phyloP scores from a whole-genome alignment of 1,140 invertebrate genomes.

The Microplitis demolitor region DNA sequence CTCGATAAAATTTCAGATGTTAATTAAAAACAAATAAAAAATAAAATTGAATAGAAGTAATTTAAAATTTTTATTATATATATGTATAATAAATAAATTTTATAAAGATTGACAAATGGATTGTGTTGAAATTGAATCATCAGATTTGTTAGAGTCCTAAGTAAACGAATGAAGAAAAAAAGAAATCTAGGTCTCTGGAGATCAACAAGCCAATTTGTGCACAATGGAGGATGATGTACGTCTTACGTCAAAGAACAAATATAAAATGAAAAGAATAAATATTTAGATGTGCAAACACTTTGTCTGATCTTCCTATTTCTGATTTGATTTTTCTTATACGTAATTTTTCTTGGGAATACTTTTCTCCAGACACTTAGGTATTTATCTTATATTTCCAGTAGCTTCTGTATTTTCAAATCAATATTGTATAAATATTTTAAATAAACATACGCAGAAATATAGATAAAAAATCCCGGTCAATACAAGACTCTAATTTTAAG shows the following conservation, averaged over 20 bases:
- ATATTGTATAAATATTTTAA: background rate
- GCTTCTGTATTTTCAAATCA: too few relatives aligned
- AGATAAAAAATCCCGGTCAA: background rate
- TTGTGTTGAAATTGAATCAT: conserved; percentile 33
- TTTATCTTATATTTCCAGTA: too few relatives aligned
- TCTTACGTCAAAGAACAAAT: conserved; percentile 34
- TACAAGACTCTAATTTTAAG: too few relatives aligned
- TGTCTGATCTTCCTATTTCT: background rate
- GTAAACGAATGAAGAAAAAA: background rate
- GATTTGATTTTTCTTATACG: too few relatives aligned
- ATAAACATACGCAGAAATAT: background rate
- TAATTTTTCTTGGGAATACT: too few relatives aligned
- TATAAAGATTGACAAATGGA: conserved; percentile 15
- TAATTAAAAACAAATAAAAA: too few relatives aligned
- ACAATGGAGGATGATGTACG: conserved; percentile 20
- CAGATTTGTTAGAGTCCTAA: conserved; percentile 26
- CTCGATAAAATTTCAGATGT: too few relatives aligned
- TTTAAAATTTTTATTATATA: too few relatives aligned
- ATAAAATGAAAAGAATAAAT: conserved; percentile 33
- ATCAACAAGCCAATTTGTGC: conserved; percentile 37
- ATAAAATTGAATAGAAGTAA: too few relatives aligned
- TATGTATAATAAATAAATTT: too few relatives aligned
- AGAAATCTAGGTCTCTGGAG: conserved; percentile 15
- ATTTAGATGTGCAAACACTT: conserved; percentile 6
- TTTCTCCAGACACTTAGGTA: too few relatives aligned